Percentiles rank a stretch among this genome's conserved stretches.
Conservation (phyloP, 2,888 invertebrate species). For the Drosophila flavopinicola region DNA sequence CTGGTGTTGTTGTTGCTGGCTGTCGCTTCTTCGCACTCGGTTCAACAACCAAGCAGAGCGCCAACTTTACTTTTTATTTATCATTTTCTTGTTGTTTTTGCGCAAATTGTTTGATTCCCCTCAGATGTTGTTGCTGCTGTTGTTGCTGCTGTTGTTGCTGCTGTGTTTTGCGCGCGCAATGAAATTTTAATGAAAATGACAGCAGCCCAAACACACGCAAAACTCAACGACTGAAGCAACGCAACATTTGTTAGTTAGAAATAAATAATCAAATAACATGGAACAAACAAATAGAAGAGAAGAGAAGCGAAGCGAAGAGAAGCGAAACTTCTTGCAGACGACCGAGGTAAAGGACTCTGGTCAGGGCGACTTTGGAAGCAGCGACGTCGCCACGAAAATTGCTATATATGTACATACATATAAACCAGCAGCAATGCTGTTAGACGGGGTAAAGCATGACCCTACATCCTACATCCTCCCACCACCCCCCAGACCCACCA, state of each 20-base stretch:
- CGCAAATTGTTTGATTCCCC: conserved; percentile 54
- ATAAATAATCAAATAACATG: conserved; percentile 44
- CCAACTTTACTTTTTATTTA: conserved; percentile 41
- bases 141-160: conserved; percentile 40
- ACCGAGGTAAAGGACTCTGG: conserved; percentile 23
- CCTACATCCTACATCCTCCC: no score
- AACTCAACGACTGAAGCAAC: conserved; percentile 41
- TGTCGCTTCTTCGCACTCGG: conserved; percentile 54
- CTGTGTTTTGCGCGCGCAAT: conserved; percentile 70
- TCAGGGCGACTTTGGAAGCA: conserved; percentile 9
- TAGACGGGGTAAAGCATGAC: no score
- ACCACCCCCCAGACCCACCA: background rate
- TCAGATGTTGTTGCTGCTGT: conserved; percentile 23
- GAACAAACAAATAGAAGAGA: background rate
- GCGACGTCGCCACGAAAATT: conserved; percentile 25
- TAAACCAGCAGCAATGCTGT: conserved; percentile 8
- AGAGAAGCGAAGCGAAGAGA: background rate
- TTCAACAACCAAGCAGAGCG: conserved; percentile 55
- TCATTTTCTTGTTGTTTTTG: conserved; percentile 40
- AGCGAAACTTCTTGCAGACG: conserved; percentile 5
- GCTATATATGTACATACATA: conserved; percentile 20
- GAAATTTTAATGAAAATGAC: conserved; percentile 78
- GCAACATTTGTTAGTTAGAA: conserved; percentile 50
- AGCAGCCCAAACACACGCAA: conserved; percentile 59
- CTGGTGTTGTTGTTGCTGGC: conserved; percentile 17